Conservation (phyloP, 2,113 vertebrate species). For the Clarias gariepinus region DNA sequence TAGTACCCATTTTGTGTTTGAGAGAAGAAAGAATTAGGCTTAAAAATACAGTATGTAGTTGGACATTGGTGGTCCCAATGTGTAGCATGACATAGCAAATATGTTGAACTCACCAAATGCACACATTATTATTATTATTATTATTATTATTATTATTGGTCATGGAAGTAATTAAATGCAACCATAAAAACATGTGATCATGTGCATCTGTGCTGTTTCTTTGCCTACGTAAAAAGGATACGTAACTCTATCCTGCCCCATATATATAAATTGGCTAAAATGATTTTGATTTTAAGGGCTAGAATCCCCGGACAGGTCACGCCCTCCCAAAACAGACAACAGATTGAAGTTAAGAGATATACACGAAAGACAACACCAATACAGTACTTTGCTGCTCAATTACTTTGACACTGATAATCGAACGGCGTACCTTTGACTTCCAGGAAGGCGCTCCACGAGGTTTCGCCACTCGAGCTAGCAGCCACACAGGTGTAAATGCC, state of each 20-base stretch:
- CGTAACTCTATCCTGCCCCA: no score
- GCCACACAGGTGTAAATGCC: slow-evolving; percentile 97
- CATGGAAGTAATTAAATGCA: no score
- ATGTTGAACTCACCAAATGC: no score
- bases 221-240: no score
- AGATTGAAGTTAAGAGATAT: neutral
- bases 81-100: neutral
- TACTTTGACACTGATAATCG: neutral
- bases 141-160: no score
- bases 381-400: neutral
- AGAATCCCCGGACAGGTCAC: neutral
- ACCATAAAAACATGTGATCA: no score
- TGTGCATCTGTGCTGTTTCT: no score
- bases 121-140: no score
- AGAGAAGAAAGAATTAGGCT: neutral
- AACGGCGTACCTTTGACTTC: slow-evolving; percentile 87
- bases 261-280: no score
- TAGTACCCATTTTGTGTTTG: neutral
- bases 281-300: no score
- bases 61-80: no score
- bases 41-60: neutral
- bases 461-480: slow-evolving; percentile 96
- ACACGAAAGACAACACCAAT: neutral
- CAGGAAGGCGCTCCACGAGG: slow-evolving; percentile 94
- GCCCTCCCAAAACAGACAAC: neutral